These are phyloP conservation scores for Chrysina gloriosa DNA, from an alignment of 2,888 invertebrate genomes.

Conservation along the genomic window DNA sequence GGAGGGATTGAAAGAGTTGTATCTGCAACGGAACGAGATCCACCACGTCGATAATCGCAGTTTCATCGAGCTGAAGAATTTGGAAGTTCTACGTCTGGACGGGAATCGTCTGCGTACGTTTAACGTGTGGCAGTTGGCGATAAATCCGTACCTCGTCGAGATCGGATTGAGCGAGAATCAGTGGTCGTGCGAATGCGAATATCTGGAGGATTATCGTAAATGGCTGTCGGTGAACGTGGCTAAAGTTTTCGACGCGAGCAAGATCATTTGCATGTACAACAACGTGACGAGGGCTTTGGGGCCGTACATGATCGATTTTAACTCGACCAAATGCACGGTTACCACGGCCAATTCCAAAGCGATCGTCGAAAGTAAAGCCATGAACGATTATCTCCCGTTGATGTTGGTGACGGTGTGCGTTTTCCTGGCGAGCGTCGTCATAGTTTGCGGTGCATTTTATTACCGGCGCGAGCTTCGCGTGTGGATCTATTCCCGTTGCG, in stretches of 20 bases:
- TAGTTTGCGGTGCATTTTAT: constrained; percentile 82
- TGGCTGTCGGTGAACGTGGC: constrained; percentile 84
- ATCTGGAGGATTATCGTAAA: constrained; percentile 80
- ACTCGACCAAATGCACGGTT: constrained; percentile 81
- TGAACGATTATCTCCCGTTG: constrained; percentile 85
- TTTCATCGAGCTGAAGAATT: constrained; percentile 81
- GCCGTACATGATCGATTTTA: constrained; percentile 80
- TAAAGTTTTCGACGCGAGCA: constrained; percentile 83
- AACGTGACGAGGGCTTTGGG: constrained; percentile 78
- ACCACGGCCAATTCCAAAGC: constrained; percentile 79
- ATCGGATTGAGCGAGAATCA: constrained; percentile 86
- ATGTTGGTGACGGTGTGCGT: constrained; percentile 82
- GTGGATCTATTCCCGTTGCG: constrained; percentile 89
- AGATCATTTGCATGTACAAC: constrained; percentile 81
- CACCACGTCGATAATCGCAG: constrained; percentile 86
- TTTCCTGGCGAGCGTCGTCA: constrained; percentile 79
- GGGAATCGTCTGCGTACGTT: constrained; percentile 85
- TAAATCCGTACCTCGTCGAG: constrained; percentile 88
- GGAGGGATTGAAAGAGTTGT: constrained; percentile 85
- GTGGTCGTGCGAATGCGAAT: constrained; percentile 93
- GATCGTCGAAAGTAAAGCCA: constrained; percentile 79
- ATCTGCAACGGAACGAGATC: constrained; percentile 88
- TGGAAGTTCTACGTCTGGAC: constrained; percentile 87
- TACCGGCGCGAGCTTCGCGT: constrained; percentile 85
- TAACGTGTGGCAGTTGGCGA: constrained; percentile 86